phyloP scores from a whole-genome alignment of 2,797 vertebrate genomes.

The Numenius phaeopus region DNA sequence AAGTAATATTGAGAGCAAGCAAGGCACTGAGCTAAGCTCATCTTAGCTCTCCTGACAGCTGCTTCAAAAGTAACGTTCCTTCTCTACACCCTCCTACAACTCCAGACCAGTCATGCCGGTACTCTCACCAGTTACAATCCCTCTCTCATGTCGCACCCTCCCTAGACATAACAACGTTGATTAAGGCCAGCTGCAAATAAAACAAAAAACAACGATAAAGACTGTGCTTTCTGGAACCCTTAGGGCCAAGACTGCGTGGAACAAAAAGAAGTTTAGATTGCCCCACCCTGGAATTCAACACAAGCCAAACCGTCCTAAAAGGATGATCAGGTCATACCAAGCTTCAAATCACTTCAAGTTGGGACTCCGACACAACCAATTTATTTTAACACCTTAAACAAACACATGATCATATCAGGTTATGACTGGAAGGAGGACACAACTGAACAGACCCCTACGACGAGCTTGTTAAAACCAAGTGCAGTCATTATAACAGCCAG shows the following conservation, averaged over 20 bases:
- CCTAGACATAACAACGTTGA: background rate
- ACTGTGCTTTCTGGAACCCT: background rate
- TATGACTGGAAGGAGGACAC: background rate
- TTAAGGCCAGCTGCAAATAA: background rate
- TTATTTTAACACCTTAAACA: background rate
- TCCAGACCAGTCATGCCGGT: background rate
- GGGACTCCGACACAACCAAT: background rate
- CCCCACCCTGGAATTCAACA: background rate
- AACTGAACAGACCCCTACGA: background rate
- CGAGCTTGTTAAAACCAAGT: background rate
- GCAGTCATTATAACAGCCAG: background rate
- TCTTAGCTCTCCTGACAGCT: background rate
- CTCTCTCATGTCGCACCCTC: background rate
- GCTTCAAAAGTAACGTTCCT: background rate
- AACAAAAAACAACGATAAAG: background rate
- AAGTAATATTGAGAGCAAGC: background rate
- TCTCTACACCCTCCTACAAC: background rate
- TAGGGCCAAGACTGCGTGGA: background rate
- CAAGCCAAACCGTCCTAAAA: background rate
- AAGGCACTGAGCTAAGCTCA: background rate
- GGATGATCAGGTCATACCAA: background rate
- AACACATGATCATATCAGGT: background rate
- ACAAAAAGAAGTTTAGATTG: background rate
- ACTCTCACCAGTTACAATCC: background rate
- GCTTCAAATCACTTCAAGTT: background rate